Evolutionary conservation across 2,797 vertebrate species (phyloP).

Genomic region (Cryptoblepharus egeriae): DNA sequence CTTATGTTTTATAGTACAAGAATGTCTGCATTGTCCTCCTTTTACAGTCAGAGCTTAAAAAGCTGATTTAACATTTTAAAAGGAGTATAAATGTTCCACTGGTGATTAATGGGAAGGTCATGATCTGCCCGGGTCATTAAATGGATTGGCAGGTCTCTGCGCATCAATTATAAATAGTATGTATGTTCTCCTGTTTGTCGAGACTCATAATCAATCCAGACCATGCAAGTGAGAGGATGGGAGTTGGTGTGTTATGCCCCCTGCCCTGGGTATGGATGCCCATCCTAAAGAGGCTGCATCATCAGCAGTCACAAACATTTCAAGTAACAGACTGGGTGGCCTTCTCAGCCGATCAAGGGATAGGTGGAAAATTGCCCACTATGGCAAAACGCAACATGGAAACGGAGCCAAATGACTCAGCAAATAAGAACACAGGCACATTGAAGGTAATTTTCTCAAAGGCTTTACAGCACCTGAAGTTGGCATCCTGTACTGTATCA

Average conservation of each 20-base stretch:
- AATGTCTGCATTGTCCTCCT: conserved; percentile 67
- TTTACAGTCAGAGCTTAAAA: conserved; percentile 76
- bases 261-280: neutral
- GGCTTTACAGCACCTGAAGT: too few species aligned
- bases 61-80: conserved; percentile 84
- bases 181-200: conserved; percentile 74
- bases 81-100: conserved; percentile 77
- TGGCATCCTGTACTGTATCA: too few species aligned
- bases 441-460: neutral
- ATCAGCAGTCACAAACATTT: neutral
- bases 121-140: conserved; percentile 80
- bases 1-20: conserved; percentile 43
- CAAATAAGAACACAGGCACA: neutral
- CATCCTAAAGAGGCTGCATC: neutral
- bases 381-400: neutral
- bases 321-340: neutral
- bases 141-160: conserved; percentile 82
- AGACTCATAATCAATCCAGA: conserved; percentile 74
- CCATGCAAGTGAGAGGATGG: conserved; percentile 20
- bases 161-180: conserved; percentile 83
- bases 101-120: conserved; percentile 79
- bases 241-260: too few species aligned
- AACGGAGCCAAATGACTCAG: too few species aligned
- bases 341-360: neutral
- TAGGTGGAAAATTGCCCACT: neutral